phyloP scores from a whole-genome alignment of 2,797 vertebrate genomes.

The Characodon lateralis region DNA sequence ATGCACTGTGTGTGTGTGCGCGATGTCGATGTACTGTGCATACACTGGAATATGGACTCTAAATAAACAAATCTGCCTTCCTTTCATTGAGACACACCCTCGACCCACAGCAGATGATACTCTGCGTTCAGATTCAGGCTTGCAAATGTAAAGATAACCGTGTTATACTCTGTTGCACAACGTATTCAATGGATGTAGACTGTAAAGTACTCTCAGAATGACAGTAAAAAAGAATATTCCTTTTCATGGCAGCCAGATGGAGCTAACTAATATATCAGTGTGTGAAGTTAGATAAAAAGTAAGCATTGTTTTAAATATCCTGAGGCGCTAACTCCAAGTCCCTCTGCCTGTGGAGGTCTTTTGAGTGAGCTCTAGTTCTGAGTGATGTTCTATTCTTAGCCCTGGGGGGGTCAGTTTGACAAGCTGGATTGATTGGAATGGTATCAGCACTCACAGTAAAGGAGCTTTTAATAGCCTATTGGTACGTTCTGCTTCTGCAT shows the following conservation, averaged over 20 bases:
- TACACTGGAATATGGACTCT: constrained; percentile 32
- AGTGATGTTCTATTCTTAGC: constrained; percentile 72
- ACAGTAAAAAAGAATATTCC: not conserved
- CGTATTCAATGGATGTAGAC: constrained; percentile 1
- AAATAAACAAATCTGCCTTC: constrained; percentile 63
- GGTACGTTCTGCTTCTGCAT: constrained; percentile 20
- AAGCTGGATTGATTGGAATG: constrained; percentile 69
- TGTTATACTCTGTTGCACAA: constrained; percentile 15
- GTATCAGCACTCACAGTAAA: constrained; percentile 54
- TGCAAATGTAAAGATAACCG: constrained; percentile 38
- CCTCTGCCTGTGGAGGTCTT: constrained; percentile 23
- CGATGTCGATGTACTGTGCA: constrained; percentile 13
- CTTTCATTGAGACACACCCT: constrained; percentile 64
- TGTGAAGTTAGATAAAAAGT: not conserved
- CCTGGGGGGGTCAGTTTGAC: constrained; percentile 65
- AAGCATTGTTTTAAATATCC: not conserved
- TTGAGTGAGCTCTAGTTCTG: not conserved
- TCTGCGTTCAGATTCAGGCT: constrained; percentile 17
- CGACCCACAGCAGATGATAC: constrained; percentile 31
- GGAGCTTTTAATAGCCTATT: constrained; percentile 68
- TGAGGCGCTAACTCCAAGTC: constrained; percentile 14
- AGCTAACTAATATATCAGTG: not conserved
- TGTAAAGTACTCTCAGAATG: not conserved
- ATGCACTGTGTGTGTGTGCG: not conserved
- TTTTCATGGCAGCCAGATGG: not conserved